phyloP scores from a whole-genome alignment of 1,140 invertebrate genomes.

The Meloidogyne hapla region DNA sequence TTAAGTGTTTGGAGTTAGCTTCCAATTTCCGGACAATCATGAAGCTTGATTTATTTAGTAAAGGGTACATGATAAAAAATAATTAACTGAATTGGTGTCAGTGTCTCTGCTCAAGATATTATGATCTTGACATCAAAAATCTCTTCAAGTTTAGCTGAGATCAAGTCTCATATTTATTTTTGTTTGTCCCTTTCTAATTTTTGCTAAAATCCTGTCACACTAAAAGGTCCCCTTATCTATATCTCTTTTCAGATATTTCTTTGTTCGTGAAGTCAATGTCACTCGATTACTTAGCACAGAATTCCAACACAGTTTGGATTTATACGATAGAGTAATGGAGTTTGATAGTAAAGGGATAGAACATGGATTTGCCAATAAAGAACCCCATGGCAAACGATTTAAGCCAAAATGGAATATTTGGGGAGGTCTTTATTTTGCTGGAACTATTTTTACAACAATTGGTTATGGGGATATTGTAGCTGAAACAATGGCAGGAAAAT shows the following conservation, averaged over 20 bases:
- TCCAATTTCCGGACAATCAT: too few species aligned
- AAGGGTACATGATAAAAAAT: too few species aligned
- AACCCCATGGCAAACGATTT: neutral
- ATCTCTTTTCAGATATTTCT: slow-evolving; percentile 14
- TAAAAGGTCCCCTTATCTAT: too few species aligned
- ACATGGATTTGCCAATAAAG: neutral
- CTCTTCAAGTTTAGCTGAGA: too few species aligned
- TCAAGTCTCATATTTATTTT: too few species aligned
- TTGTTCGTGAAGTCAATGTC: slow-evolving; percentile 38
- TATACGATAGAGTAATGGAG: slow-evolving; percentile 39
- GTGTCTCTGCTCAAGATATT: too few species aligned
- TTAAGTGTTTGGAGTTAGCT: too few species aligned
- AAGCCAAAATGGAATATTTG: slow-evolving; percentile 40
- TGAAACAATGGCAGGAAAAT: slow-evolving; percentile 84
- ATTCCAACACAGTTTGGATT: slow-evolving; percentile 31
- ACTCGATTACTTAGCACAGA: slow-evolving; percentile 26
- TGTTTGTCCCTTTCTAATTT: too few species aligned
- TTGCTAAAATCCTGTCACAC: too few species aligned
- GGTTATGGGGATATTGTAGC: slow-evolving; percentile 88
- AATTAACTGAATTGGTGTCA: too few species aligned
- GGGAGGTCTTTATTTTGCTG: slow-evolving; percentile 54
- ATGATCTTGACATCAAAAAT: too few species aligned
- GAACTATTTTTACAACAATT: slow-evolving; percentile 56
- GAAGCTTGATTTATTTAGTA: too few species aligned
- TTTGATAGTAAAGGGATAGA: slow-evolving; percentile 15